A percentile compares a stretch with the other conserved stretches of the same genome.
phyloP scores from a whole-genome alignment of 1,140 invertebrate species.

The Drosophila serrata region DNA sequence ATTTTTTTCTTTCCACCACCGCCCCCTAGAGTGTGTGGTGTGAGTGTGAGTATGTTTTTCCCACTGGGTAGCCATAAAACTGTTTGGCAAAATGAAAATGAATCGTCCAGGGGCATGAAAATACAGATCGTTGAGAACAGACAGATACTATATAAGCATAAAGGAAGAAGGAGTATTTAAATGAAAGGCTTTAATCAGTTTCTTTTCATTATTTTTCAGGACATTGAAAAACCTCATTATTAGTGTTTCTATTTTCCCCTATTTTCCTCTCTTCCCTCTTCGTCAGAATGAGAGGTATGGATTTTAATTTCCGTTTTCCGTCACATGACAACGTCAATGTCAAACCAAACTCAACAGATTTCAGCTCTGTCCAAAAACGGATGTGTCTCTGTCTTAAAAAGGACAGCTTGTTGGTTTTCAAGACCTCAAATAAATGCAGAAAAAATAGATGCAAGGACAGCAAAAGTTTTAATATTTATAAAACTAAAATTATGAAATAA shows the following conservation, averaged over 20 bases:
- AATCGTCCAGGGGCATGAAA: slow-evolving; percentile 37
- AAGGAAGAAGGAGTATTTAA: slow-evolving; percentile 18
- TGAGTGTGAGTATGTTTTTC: background rate
- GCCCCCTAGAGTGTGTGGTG: background rate
- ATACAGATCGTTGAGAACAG: slow-evolving; percentile 1
- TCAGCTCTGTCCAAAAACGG: slow-evolving; percentile 10
- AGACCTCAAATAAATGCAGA: slow-evolving; percentile 3
- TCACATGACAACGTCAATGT: slow-evolving; percentile 65
- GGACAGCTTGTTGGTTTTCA: slow-evolving; percentile 18
- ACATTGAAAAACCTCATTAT: slow-evolving; percentile 5
- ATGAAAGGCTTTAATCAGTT: slow-evolving; percentile 22
- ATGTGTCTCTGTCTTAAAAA: slow-evolving; percentile 25
- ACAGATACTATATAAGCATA: slow-evolving; percentile 3
- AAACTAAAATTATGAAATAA: background rate
- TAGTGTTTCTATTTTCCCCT: background rate
- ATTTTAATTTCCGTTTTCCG: slow-evolving; percentile 80
- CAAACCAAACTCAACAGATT: slow-evolving; percentile 14
- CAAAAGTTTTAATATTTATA: background rate
- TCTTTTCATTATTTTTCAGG: slow-evolving; percentile 1
- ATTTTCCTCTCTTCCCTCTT: background rate
- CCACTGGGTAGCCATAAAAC: slow-evolving; percentile 43
- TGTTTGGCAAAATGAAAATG: slow-evolving; percentile 47
- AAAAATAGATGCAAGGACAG: no score
- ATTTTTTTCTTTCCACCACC: background rate
- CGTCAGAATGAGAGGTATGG: slow-evolving; percentile 13